A percentile compares a stretch with the other conserved stretches of the same genome.
Evolutionary conservation across 2,113 vertebrate genomes (phyloP).

Genomic region (Gavia stellata): DNA sequence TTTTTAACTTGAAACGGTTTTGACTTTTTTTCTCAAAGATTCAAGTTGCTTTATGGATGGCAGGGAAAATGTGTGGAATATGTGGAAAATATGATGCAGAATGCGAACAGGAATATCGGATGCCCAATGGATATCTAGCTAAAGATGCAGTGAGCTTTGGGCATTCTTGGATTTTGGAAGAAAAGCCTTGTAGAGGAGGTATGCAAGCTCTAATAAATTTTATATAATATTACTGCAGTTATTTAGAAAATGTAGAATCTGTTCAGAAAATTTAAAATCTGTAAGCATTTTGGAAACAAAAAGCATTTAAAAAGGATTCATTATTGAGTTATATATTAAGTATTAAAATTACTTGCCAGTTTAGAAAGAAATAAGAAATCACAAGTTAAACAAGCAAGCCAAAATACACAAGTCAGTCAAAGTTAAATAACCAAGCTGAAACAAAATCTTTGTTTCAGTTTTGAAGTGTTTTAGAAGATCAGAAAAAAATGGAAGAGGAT

Average conservation of each 20-base stretch:
- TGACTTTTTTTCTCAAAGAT: conserved; percentile 4
- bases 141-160: conserved; percentile 69
- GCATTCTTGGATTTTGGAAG: conserved; percentile 78
- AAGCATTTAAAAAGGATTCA: neutral
- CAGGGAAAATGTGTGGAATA: conserved; percentile 74
- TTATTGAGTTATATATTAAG: neutral
- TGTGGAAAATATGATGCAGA: conserved; percentile 80
- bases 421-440: neutral
- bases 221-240: neutral
- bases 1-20: neutral
- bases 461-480: neutral
- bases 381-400: neutral
- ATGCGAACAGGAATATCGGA: conserved; percentile 68
- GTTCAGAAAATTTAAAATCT: neutral
- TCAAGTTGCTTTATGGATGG: conserved; percentile 74
- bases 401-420: neutral
- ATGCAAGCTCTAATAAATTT: neutral
- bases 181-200: conserved; percentile 70
- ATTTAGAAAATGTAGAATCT: neutral
- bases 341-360: neutral
- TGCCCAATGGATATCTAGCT: conserved; percentile 66
- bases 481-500: neutral
- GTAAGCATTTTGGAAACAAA: neutral
- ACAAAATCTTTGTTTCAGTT: neutral
- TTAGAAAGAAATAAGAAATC: neutral